Conservation (phyloP, 2,888 invertebrate species). For the Oscheius sp. region DNA sequence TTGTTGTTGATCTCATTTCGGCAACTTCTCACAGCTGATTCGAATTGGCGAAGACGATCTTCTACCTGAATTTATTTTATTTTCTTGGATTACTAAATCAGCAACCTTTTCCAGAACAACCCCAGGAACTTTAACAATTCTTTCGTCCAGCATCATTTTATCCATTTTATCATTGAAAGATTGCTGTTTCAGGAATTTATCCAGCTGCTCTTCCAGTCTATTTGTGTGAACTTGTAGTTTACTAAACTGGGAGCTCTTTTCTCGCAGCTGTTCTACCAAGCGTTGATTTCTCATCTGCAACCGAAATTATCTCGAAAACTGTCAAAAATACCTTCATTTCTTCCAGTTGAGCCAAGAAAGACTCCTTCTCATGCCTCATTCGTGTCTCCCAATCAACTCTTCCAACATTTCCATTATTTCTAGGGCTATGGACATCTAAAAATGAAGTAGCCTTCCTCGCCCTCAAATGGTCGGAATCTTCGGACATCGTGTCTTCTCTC, state of each 20-base stretch:
- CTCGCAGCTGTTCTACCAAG: slow-evolving; percentile 67
- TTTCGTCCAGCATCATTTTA: slow-evolving; percentile 54
- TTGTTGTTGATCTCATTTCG: slow-evolving; percentile 58
- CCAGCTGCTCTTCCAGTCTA: slow-evolving; percentile 61
- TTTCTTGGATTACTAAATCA: background rate
- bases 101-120: slow-evolving; percentile 42
- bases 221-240: slow-evolving; percentile 58
- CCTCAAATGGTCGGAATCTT: slow-evolving; percentile 50
- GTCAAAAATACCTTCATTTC: slow-evolving; percentile 43
- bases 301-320: background rate
- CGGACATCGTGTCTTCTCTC: slow-evolving; percentile 47
- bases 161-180: slow-evolving; percentile 65
- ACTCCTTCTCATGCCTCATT: slow-evolving; percentile 53
- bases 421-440: slow-evolving; percentile 39
- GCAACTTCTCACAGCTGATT: slow-evolving; percentile 57
- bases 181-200: slow-evolving; percentile 50
- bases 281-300: slow-evolving; percentile 60
- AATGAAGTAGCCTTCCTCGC: slow-evolving; percentile 49
- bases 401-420: background rate
- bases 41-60: slow-evolving; percentile 57
- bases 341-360: slow-evolving; percentile 57
- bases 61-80: slow-evolving; percentile 48
- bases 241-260: slow-evolving; percentile 66
- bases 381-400: slow-evolving; percentile 51
- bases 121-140: slow-evolving; percentile 48